Percentiles rank a stretch among this genome's conserved stretches.
These are phyloP conservation scores for Geotrypetes seraphini DNA, from an alignment of 2,797 vertebrate species.

Conservation along the genomic window DNA sequence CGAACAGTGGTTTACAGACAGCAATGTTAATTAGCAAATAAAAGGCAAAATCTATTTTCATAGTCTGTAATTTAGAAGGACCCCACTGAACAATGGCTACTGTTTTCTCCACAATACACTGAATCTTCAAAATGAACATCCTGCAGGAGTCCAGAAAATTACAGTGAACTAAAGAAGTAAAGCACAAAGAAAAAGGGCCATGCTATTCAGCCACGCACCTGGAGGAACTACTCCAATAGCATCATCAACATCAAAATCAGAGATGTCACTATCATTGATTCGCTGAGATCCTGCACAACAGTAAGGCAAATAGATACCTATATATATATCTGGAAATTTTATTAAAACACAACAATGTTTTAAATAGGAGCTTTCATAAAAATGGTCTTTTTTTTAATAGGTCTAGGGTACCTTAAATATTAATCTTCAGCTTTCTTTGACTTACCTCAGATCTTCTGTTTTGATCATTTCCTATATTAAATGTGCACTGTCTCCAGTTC, in stretches of 20 bases:
- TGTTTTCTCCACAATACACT: slow-evolving; percentile 25
- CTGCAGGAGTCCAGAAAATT: slow-evolving; percentile 11
- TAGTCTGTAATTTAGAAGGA: slow-evolving; percentile 6
- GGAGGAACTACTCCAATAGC: slow-evolving; percentile 88
- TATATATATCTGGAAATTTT: slow-evolving; percentile 37
- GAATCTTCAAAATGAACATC: slow-evolving; percentile 22
- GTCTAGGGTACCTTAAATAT: no score
- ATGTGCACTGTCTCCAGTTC: no score
- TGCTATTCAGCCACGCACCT: slow-evolving; percentile 87
- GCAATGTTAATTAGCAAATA: slow-evolving; percentile 10
- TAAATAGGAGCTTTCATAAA: neutral
- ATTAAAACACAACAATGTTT: slow-evolving; percentile 7
- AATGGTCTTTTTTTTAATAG: neutral
- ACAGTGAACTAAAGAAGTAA: slow-evolving; percentile 25
- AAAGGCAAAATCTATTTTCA: slow-evolving; percentile 8
- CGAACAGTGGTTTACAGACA: slow-evolving; percentile 3
- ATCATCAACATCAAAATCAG: slow-evolving; percentile 96
- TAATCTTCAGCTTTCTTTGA: no score
- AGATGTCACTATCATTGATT: slow-evolving; percentile 90
- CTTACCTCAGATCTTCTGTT: no score
- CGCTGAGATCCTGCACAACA: slow-evolving; percentile 89
- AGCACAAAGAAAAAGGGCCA: slow-evolving; percentile 45
- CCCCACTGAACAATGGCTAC: slow-evolving; percentile 32
- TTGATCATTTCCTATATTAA: no score
- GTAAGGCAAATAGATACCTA: slow-evolving; percentile 64